Percentiles rank a stretch among this genome's conserved stretches.
Evolutionary conservation across 2,888 invertebrate species (phyloP).

Genomic region (Caenorhabditis zanzibari): DNA sequence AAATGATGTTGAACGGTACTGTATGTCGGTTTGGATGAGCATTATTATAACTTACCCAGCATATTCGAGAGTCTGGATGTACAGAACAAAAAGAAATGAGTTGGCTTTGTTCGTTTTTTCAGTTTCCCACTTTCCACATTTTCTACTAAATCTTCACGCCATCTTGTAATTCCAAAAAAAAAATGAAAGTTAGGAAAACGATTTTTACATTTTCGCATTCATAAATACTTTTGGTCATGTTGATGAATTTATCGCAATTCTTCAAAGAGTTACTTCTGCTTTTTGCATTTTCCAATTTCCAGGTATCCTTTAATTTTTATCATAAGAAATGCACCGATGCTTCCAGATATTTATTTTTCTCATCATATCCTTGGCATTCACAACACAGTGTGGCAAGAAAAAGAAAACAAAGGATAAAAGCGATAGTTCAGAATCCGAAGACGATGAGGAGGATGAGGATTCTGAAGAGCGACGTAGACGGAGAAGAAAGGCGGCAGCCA

Average conservation of each 20-base stretch:
- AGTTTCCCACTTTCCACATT: neutral
- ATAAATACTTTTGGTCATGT: neutral
- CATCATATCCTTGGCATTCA: neutral
- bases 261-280: conserved; percentile 19
- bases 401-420: conserved; percentile 12
- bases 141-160: too few relatives aligned
- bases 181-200: too few relatives aligned
- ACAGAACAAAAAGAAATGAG: conserved; percentile 7
- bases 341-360: neutral
- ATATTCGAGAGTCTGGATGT: conserved; percentile 29
- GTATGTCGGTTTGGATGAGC: too few relatives aligned
- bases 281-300: conserved; percentile 6
- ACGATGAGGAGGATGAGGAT: conserved; percentile 13
- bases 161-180: neutral
- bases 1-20: too few relatives aligned
- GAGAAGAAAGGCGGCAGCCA: neutral
- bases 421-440: conserved; percentile 14
- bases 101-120: neutral
- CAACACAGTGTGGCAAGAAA: conserved; percentile 20
- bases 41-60: conserved; percentile 12
- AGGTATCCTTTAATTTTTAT: neutral
- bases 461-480: neutral
- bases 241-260: conserved; percentile 15
- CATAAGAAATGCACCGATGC: too few relatives aligned
- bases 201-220: too few relatives aligned